These are phyloP conservation scores for Lasiommata megera DNA, from an alignment of 2,888 invertebrate genomes.

Conservation along the genomic window DNA sequence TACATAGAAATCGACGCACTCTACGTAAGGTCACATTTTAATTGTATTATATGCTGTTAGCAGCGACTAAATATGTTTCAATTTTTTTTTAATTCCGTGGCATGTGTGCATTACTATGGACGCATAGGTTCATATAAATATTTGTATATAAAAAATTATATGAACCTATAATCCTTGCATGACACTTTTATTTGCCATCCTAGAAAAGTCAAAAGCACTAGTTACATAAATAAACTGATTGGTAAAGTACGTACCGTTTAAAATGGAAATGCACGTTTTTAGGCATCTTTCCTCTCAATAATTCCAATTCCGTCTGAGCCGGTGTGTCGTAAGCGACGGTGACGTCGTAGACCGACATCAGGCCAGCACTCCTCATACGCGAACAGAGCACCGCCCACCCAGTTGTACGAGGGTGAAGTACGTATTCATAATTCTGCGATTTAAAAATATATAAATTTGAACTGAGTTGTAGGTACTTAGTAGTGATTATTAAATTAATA, in stretches of 20 bases:
- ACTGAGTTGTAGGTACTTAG: no score
- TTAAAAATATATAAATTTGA: no score
- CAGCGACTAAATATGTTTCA: no score
- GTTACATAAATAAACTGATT: no score
- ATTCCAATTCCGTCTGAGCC: conserved; percentile 88
- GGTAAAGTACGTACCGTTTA: conserved; percentile 81
- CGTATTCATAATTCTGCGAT: conserved; percentile 83
- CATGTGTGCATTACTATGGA: no score
- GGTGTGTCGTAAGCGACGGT: conserved; percentile 91
- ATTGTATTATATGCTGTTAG: background rate
- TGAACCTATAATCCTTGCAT: no score
- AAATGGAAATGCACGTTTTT: conserved; percentile 89
- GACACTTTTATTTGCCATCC: no score
- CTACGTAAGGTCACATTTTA: background rate
- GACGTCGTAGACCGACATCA: conserved; percentile 91
- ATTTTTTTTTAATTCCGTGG: no score
- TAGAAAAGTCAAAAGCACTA: no score
- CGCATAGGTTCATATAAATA: no score
- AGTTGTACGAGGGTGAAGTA: conserved; percentile 92
- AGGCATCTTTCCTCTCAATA: conserved; percentile 87
- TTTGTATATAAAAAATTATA: no score
- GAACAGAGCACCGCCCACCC: conserved; percentile 86
- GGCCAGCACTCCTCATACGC: conserved; percentile 79
- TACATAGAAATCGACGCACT: background rate
- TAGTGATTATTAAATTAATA: no score